Percentiles rank a stretch among this genome's conserved stretches.
phyloP scores from a whole-genome alignment of 2,113 vertebrate species.

The Edolisoma coerulescens region DNA sequence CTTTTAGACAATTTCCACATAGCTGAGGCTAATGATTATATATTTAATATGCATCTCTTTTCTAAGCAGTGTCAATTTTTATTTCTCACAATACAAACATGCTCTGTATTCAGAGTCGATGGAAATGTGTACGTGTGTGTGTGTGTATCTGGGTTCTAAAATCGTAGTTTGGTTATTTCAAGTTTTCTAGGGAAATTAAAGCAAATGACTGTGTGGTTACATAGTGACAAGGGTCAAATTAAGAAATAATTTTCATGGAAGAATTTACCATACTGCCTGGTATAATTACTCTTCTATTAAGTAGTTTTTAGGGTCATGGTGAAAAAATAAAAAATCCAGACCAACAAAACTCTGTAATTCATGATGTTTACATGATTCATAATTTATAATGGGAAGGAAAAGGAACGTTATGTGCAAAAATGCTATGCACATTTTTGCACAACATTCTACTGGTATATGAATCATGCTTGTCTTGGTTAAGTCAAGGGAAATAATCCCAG shows the following conservation, averaged over 20 bases:
- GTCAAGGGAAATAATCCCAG: constrained; percentile 56
- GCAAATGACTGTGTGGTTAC: neutral
- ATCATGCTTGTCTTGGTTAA: constrained; percentile 53
- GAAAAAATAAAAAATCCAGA: neutral
- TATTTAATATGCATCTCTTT: neutral
- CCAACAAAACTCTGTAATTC: neutral
- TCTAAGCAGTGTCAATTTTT: neutral
- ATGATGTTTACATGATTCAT: constrained; percentile 15
- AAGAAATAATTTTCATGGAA: neutral
- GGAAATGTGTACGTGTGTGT: neutral
- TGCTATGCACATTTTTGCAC: constrained; percentile 44
- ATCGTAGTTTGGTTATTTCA: neutral
- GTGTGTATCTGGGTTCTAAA: neutral
- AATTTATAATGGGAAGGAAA: constrained; percentile 48
- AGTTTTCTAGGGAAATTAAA: neutral
- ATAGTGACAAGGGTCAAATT: neutral
- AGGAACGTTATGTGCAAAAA: constrained; percentile 34
- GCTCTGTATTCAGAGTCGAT: neutral
- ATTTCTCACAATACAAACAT: fast-evolving
- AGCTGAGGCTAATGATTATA: neutral
- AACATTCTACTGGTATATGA: constrained; percentile 44
- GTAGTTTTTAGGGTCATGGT: neutral
- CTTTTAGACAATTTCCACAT: neutral
- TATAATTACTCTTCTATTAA: neutral
- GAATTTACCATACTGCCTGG: neutral